Conservation (phyloP, 2,888 invertebrate genomes). For the Strigamia maritima region DNA sequence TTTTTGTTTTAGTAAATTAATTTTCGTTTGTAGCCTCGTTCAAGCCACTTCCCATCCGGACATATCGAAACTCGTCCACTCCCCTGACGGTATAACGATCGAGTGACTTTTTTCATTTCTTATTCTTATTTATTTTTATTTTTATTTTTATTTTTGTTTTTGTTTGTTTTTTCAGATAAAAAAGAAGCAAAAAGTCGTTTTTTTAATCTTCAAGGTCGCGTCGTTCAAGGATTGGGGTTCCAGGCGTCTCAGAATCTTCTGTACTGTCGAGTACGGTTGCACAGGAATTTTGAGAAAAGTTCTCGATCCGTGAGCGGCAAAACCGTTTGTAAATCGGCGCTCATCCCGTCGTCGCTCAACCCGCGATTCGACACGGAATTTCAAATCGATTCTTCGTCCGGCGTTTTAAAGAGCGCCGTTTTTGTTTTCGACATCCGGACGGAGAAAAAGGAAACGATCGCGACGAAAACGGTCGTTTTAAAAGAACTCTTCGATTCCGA, state of each 20-base stretch:
- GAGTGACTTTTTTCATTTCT: no score
- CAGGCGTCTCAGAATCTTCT: slow-evolving; percentile 12
- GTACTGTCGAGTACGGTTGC: neutral
- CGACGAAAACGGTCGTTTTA: slow-evolving; percentile 46
- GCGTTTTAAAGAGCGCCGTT: slow-evolving; percentile 54
- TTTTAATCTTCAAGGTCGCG: slow-evolving; percentile 33
- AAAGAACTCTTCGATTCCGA: neutral
- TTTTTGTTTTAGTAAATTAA: slow-evolving; percentile 41
- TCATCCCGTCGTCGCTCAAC: slow-evolving; percentile 54
- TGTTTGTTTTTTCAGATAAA: no score
- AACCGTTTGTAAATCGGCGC: slow-evolving; percentile 55
- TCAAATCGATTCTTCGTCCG: slow-evolving; percentile 48
- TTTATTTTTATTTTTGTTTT: no score
- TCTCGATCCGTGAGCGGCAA: slow-evolving; percentile 18
- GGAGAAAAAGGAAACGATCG: slow-evolving; percentile 55
- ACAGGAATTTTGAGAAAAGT: slow-evolving; percentile 25
- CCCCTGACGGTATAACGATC: neutral
- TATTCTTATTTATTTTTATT: no score
- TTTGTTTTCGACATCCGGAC: slow-evolving; percentile 56
- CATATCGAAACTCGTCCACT: slow-evolving; percentile 46
- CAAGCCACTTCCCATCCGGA: slow-evolving; percentile 56
- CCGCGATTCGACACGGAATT: slow-evolving; percentile 55
- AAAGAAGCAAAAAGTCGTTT: slow-evolving; percentile 44
- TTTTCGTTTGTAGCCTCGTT: slow-evolving; percentile 45
- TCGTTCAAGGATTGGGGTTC: slow-evolving; percentile 29